Evolutionary conservation across 2,113 vertebrate species (phyloP).

Genomic region (Rostratula benghalensis): DNA sequence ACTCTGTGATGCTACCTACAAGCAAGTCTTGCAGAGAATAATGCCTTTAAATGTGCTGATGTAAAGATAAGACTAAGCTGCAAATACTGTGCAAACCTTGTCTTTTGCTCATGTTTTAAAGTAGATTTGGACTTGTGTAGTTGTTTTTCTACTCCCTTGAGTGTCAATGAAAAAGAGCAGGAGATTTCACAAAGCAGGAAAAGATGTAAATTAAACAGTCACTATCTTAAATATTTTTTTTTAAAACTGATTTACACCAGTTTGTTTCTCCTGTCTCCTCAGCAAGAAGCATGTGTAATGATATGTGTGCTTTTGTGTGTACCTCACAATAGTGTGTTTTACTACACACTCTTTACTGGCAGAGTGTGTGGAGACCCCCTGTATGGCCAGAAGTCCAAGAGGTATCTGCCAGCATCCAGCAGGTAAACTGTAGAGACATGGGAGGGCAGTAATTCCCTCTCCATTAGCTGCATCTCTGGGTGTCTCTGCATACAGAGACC

Average conservation of each 20-base stretch:
- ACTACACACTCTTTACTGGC: background rate
- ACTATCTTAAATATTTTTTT: background rate
- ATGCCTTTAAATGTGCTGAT: background rate
- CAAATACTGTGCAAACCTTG: background rate
- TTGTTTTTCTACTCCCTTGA: background rate
- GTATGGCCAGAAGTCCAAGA: background rate
- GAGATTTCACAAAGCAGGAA: background rate
- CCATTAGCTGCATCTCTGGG: background rate
- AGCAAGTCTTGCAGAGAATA: background rate
- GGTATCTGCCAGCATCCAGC: background rate
- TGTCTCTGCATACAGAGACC: background rate
- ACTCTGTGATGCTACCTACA: background rate
- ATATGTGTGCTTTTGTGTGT: background rate
- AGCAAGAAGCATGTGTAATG: background rate
- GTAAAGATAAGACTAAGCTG: background rate
- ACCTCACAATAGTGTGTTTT: background rate
- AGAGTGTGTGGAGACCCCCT: background rate
- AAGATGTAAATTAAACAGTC: background rate
- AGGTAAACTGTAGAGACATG: background rate
- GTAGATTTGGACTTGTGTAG: background rate
- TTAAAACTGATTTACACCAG: background rate
- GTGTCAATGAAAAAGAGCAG: background rate
- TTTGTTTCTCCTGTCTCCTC: background rate
- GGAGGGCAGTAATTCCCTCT: background rate
- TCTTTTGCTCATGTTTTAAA: background rate